phyloP scores from a whole-genome alignment of 2,113 vertebrate species.

The Hippolais icterina region DNA sequence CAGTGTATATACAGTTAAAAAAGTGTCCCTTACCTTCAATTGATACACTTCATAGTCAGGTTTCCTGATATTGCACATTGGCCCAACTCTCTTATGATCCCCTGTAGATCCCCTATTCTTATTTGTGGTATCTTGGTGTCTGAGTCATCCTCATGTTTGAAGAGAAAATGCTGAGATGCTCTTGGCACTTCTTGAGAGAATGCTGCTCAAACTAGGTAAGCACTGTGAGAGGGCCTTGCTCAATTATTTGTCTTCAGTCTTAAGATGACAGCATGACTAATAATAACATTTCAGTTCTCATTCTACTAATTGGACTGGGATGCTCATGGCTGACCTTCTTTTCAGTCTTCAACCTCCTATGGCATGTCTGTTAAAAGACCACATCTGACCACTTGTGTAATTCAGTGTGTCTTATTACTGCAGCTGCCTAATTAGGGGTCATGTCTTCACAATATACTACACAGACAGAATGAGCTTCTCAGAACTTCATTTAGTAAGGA shows the following conservation, averaged over 20 bases:
- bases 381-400: background rate
- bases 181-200: background rate
- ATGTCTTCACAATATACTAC: background rate
- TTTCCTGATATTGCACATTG: background rate
- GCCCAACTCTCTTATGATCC: background rate
- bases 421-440: background rate
- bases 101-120: background rate
- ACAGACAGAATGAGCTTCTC: background rate
- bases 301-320: slow-evolving; percentile 12
- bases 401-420: background rate
- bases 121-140: background rate
- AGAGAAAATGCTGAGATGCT: background rate
- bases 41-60: background rate
- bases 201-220: background rate
- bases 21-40: background rate
- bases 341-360: background rate
- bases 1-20: background rate
- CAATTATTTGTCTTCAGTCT: background rate
- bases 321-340: background rate
- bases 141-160: background rate
- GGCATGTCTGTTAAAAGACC: background rate
- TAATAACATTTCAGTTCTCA: slow-evolving; percentile 29
- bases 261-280: background rate
- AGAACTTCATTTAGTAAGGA: background rate
- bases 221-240: background rate